Evolutionary conservation across 2,888 invertebrate species (phyloP).

Genomic region (Amphipyra berbera): DNA sequence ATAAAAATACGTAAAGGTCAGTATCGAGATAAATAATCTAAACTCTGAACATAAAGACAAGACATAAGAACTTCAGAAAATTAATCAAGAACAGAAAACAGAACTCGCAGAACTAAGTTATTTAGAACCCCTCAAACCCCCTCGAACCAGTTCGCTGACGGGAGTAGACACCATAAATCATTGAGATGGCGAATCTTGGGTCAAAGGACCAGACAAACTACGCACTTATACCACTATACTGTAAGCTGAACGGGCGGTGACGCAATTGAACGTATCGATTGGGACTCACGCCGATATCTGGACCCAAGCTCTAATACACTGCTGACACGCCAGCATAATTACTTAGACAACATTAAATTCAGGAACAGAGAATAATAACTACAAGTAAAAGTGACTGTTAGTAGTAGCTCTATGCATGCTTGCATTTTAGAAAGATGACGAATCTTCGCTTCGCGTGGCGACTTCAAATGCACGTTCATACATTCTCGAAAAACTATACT

Average conservation of each 20-base stretch:
- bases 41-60: not conserved
- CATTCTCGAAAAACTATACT: slow-evolving; percentile 14
- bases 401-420: not conserved
- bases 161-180: slow-evolving; percentile 60
- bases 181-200: slow-evolving; percentile 61
- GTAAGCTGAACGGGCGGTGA: slow-evolving; percentile 67
- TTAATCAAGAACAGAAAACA: slow-evolving; percentile 7
- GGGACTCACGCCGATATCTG: slow-evolving; percentile 43
- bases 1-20: too few relatives aligned
- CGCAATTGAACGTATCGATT: slow-evolving; percentile 80
- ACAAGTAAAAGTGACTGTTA: not conserved
- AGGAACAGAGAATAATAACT: not conserved
- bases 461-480: slow-evolving; percentile 8
- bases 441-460: slow-evolving; percentile 6
- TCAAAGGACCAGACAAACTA: slow-evolving; percentile 77
- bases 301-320: slow-evolving; percentile 19
- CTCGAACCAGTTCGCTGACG: slow-evolving; percentile 41
- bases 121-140: slow-evolving; percentile 13
- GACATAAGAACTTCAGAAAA: slow-evolving; percentile 15
- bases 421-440: slow-evolving; percentile 41
- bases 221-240: slow-evolving; percentile 69
- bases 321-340: slow-evolving; percentile 8
- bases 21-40: not conserved
- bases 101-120: slow-evolving; percentile 11
- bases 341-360: slow-evolving; percentile 7